Evolutionary conservation across 2,888 invertebrate genomes (phyloP).

Genomic region (Plutella xylostella): DNA sequence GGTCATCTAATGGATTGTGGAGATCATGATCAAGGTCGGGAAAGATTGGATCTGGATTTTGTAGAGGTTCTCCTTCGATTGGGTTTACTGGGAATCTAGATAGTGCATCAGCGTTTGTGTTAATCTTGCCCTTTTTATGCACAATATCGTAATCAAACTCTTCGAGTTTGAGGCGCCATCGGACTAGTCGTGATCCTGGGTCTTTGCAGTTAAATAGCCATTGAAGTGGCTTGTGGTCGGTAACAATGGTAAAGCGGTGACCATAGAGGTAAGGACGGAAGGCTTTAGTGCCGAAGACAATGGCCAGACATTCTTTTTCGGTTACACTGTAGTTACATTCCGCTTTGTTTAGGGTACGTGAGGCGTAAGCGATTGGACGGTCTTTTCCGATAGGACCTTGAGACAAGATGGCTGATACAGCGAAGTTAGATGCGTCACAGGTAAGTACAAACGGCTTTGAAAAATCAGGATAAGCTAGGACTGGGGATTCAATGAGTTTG

Average conservation of each 20-base stretch:
- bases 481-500: conserved; percentile 6
- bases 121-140: conserved; percentile 14
- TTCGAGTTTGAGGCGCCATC: conserved; percentile 17
- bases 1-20: no score
- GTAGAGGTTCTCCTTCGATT: no score
- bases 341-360: conserved; percentile 21
- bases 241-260: conserved; percentile 11
- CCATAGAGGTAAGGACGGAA: conserved; percentile 18
- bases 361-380: conserved; percentile 19
- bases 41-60: no score
- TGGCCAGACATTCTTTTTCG: conserved; percentile 9
- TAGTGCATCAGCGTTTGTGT: conserved; percentile 1
- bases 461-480: conserved; percentile 15
- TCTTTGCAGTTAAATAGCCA: conserved; percentile 9
- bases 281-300: conserved; percentile 12
- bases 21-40: no score
- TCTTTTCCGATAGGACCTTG: conserved; percentile 14
- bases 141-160: conserved; percentile 18
- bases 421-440: conserved; percentile 21
- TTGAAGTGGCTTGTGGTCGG: conserved; percentile 12
- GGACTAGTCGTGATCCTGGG: conserved; percentile 10
- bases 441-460: conserved; percentile 23
- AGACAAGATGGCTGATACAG: not conserved
- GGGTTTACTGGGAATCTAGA: no score
- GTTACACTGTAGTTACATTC: conserved; percentile 18